A percentile compares a stretch with the other conserved stretches of the same genome.
phyloP scores from a whole-genome alignment of 1,140 invertebrate genomes.

The Lucilia sericata region DNA sequence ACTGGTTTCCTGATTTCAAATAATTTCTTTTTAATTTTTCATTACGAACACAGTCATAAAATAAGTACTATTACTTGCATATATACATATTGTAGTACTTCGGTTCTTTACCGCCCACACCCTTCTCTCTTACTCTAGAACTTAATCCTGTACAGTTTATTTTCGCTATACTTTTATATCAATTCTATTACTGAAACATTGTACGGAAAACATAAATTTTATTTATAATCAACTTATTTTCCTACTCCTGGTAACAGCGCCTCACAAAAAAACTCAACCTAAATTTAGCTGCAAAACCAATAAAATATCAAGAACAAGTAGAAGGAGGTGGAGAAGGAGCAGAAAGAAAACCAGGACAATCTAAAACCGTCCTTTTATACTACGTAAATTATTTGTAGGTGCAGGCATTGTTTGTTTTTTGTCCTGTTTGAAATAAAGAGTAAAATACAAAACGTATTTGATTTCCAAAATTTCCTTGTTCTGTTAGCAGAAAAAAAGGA shows the following conservation, averaged over 20 bases:
- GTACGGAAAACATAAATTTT: background rate
- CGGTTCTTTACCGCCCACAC: no score
- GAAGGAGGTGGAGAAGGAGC: no score
- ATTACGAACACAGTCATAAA: no score
- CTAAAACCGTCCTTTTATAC: no score
- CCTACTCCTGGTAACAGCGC: background rate
- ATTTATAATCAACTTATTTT: conserved; percentile 24
- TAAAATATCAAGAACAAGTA: background rate
- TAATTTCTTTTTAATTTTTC: no score
- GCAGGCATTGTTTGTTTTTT: background rate
- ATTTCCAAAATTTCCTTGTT: background rate
- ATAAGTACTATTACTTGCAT: no score
- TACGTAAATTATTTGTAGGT: background rate
- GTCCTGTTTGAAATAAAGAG: background rate
- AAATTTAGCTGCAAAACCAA: background rate
- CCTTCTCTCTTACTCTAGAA: no score
- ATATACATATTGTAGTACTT: no score
- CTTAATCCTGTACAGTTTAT: no score
- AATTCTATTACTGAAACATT: background rate
- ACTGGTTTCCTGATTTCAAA: no score
- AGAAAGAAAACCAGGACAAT: no score
- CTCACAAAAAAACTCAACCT: background rate
- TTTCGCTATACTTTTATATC: background rate
- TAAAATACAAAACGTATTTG: background rate
- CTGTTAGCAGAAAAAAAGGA: background rate